Evolutionary conservation across 2,113 vertebrate genomes (phyloP), one percentile per base, ranked within the genome.

Genomic region (Oncorhynchus mykiss): DNA sequence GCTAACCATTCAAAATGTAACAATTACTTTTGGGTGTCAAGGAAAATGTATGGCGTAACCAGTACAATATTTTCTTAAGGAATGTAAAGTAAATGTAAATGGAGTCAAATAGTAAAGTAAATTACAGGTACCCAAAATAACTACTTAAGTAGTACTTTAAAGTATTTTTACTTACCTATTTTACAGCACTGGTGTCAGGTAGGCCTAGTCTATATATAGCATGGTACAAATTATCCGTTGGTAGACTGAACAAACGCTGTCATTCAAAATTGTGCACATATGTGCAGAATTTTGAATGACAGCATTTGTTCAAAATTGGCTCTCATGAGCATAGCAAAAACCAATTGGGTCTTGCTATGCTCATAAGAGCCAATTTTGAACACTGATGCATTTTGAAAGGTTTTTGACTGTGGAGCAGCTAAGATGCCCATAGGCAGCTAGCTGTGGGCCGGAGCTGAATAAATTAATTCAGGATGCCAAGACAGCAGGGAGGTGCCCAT

Each of bases 371-470:
- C 7, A 57, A 62, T 64, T 64, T 16, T 59, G 39, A 45, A 45
- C 39, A 45, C 74, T 72, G 66, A 80, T 72, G 11, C 51, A 27
- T 70, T 31, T 3, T 83, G 83, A 84, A 72, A 76, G 79, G 48
- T 18, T 75, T 70, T 75, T 70, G 73, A 75, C 20, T 49, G 54
- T 39, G 34, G 22, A 75, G 74, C 68, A 29, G 62, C 74, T 31
- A 68, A 16, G 25, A 68, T 84, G 81, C 77, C 78, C 78, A 62
- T 51, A 72, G 75, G 70, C 49, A 18, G 11, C 57, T 60, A 71
- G 64, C 81, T 62, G 68, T 27, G 72, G 49, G 67, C 39, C 39
- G 66, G 34, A 78, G 73, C 51, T 65, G 49, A 73, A 73, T 6
- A 45, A 64, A 64, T 24, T 64, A 0, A 2, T n/a, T 11, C 5